Evolutionary conservation across 2,888 invertebrate genomes (phyloP).

Genomic region (Tridacna crocea): DNA sequence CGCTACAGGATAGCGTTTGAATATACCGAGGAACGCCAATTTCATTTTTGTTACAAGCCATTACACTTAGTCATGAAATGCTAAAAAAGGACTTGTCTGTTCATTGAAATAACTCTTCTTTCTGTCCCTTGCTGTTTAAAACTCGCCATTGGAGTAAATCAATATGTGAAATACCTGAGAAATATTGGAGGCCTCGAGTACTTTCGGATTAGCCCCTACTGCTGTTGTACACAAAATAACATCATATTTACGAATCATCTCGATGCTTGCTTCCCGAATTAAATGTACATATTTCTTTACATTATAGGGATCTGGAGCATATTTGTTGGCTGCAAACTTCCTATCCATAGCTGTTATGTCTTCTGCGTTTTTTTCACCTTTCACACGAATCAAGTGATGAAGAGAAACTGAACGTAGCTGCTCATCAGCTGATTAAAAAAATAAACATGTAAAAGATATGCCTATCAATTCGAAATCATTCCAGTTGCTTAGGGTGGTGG

Average conservation of each 20-base stretch:
- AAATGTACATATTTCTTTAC: slow-evolving; percentile 30
- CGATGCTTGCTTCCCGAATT: slow-evolving; percentile 56
- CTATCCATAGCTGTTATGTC: slow-evolving; percentile 43
- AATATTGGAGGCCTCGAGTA: slow-evolving; percentile 47
- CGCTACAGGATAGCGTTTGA: no score
- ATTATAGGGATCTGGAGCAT: slow-evolving; percentile 10
- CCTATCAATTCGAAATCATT: no score
- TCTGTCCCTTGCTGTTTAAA: no score
- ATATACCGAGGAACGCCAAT: no score
- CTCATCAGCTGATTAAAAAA: slow-evolving; percentile 1
- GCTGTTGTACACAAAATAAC: slow-evolving; percentile 74
- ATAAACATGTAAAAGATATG: no score
- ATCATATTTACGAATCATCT: slow-evolving; percentile 64
- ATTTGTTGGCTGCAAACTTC: slow-evolving; percentile 33
- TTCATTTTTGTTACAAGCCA: no score
- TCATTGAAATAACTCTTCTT: no score
- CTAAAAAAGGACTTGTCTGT: no score
- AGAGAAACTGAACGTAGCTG: slow-evolving; percentile 58
- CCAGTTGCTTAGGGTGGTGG: no score
- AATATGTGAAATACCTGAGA: slow-evolving; percentile 36
- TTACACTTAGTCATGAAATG: no score
- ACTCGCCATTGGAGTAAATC: no score
- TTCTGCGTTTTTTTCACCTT: slow-evolving; percentile 44
- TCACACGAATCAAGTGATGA: slow-evolving; percentile 69
- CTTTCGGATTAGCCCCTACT: slow-evolving; percentile 61